phyloP scores from a whole-genome alignment of 2,797 vertebrate genomes.

The Sebastes matsubarae region DNA sequence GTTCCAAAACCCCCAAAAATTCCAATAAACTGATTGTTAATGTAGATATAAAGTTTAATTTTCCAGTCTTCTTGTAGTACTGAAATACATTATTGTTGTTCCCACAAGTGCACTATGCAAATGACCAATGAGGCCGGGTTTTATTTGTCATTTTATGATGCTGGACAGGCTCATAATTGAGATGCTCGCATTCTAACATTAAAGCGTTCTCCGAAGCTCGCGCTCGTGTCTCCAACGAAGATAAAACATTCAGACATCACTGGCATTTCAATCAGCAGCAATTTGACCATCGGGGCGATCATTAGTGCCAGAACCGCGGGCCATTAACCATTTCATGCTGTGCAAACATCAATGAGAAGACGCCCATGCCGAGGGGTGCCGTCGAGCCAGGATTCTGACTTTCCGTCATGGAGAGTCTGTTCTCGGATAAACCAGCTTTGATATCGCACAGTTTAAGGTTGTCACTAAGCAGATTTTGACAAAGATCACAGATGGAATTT shows the following conservation, averaged over 20 bases:
- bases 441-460: slow-evolving; percentile 1
- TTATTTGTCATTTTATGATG: slow-evolving; percentile 14
- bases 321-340: slow-evolving; percentile 65
- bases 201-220: not conserved
- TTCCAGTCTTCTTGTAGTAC: not conserved
- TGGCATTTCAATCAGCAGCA: slow-evolving; percentile 37
- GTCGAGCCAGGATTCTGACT: slow-evolving; percentile 2
- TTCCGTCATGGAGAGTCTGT: slow-evolving; percentile 14
- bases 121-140: not conserved
- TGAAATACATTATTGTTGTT: not conserved
- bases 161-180: slow-evolving; percentile 39
- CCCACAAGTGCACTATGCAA: not conserved
- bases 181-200: slow-evolving; percentile 31
- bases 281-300: slow-evolving; percentile 28
- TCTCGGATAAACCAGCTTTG: slow-evolving; percentile 26
- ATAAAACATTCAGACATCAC: slow-evolving; percentile 41
- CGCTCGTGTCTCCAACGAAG: slow-evolving; percentile 15
- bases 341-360: slow-evolving; percentile 43
- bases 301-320: slow-evolving; percentile 18
- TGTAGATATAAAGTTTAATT: not conserved
- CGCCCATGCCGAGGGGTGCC: not conserved
- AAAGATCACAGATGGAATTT: slow-evolving; percentile 25
- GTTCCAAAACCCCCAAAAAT: not conserved
- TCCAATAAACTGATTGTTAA: not conserved
- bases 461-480: not conserved